Evolutionary conservation across 2,888 invertebrate species (phyloP), one percentile per base, ranked within the genome.

Genomic region (Tineola bisselliella): DNA sequence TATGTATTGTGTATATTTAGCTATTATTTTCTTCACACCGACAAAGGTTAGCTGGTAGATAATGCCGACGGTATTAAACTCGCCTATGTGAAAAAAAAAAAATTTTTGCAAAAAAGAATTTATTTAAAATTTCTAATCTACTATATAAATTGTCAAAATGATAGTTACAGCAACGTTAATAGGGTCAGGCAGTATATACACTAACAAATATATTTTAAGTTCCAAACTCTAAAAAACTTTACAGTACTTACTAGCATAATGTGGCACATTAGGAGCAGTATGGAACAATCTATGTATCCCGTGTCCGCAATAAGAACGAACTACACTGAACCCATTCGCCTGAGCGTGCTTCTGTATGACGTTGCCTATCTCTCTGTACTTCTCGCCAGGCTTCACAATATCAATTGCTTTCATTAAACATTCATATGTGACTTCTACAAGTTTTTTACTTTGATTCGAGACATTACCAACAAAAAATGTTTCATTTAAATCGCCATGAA

Each of bases 401-500:
- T 93, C 94, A 65, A 99, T 98, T 0, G 98, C 97, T 80, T 97
- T 95, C 71, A 90, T 88, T 18, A 98, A 88, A 76, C 98, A 97
- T 76, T 99, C 98, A 76, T 96, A 91, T 0, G 99, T 97, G 1
- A 90, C 86, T 69, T 94, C 91, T 0, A 98, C 98, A 63, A 99
- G 89, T 74, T 96, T 95, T 69, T 93, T 93, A 62, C 94, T 93
- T 67, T 92, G 91, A 61, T 96, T 94, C 30, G 93, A 91, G 0
- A 97, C 96, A 66, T 94, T 92, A 0, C 98, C 99, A 61, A 99
- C 95, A 70, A 97, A 93, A 80, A 99, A 96, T 0, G 99, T 98
- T 82, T 99, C 99, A 76, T 99, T 99, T 61, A 99, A 88, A 84
- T 99, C 99, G n/a, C 99, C 99, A 74, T 99, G 99, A 82, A 95